Conservation (phyloP, 2,888 invertebrate genomes). For the Drosophila quinaria region DNA sequence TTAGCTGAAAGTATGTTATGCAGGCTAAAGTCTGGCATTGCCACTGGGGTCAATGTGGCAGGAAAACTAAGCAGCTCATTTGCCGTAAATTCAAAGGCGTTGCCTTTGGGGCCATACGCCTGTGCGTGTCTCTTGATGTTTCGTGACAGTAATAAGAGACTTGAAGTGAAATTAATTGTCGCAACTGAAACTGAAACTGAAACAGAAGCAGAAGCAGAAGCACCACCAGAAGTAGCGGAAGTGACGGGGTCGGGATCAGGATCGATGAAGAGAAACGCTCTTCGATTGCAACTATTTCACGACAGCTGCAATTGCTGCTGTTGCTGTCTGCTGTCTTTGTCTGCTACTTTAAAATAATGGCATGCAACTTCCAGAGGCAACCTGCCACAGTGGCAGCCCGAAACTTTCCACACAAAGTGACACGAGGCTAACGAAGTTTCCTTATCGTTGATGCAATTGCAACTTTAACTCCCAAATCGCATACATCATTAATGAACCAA, state of each 20-base stretch:
- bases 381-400: constrained; percentile 16
- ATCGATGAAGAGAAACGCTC: neutral
- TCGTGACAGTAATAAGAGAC: constrained; percentile 74
- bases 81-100: constrained; percentile 65
- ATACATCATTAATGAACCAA: constrained; percentile 15
- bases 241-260: constrained; percentile 21
- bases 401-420: constrained; percentile 46
- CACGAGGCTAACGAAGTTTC: constrained; percentile 59
- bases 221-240: constrained; percentile 48
- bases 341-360: constrained; percentile 6
- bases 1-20: constrained; percentile 50
- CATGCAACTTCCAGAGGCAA: constrained; percentile 33
- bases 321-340: constrained; percentile 9
- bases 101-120: constrained; percentile 50
- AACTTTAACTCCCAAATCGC: constrained; percentile 54
- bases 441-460: constrained; percentile 44
- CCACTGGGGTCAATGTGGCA: constrained; percentile 39
- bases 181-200: constrained; percentile 51
- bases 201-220: constrained; percentile 36
- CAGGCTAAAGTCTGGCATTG: constrained; percentile 19
- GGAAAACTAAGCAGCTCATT: constrained; percentile 60
- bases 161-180: constrained; percentile 79
- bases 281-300: constrained; percentile 30
- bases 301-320: constrained; percentile 16
- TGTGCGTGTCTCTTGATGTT: constrained; percentile 73